A percentile compares a stretch with the other conserved stretches of the same genome.
phyloP scores from a whole-genome alignment of 1,140 invertebrate genomes.

The Apolygus lucorum region DNA sequence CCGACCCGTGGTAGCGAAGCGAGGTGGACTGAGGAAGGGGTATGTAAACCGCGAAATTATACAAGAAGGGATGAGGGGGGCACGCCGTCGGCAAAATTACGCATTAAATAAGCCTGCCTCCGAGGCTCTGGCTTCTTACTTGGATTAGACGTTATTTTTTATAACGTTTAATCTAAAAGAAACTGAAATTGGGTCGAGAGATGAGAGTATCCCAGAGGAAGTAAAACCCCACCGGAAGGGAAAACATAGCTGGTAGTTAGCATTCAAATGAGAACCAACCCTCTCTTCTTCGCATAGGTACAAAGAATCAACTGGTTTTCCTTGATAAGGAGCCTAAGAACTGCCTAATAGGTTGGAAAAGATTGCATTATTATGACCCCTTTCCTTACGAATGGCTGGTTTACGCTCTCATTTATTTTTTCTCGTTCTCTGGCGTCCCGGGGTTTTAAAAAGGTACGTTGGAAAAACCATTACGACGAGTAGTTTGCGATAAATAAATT shows the following conservation, averaged over 20 bases:
- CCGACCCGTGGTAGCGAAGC: not conserved
- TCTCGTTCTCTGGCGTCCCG: not conserved
- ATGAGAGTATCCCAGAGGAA: not conserved
- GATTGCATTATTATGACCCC: slow-evolving; percentile 5
- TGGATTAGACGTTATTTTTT: slow-evolving; percentile 13
- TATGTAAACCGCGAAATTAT: slow-evolving; percentile 16
- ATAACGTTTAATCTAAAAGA: slow-evolving; percentile 14
- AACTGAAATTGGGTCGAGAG: slow-evolving; percentile 6
- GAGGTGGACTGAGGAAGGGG: not conserved
- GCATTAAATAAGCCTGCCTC: slow-evolving; percentile 10
- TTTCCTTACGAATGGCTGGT: not conserved
- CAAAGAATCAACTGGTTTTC: slow-evolving; percentile 13
- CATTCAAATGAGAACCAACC: slow-evolving; percentile 10
- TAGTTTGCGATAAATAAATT: no score
- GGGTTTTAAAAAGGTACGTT: not conserved
- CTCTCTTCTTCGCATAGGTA: not conserved
- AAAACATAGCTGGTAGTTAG: slow-evolving; percentile 10
- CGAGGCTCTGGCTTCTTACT: not conserved
- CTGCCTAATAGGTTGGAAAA: slow-evolving; percentile 8
- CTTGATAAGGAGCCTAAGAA: slow-evolving; percentile 6
- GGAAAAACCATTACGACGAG: not conserved
- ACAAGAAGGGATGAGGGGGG: not conserved
- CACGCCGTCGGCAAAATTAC: slow-evolving; percentile 4
- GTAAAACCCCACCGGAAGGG: not conserved
- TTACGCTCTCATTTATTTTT: not conserved